Evolutionary conservation across 2,113 vertebrate species (phyloP), one percentile per base, ranked within the genome.

Genomic region (Coregonus clupeaformis): DNA sequence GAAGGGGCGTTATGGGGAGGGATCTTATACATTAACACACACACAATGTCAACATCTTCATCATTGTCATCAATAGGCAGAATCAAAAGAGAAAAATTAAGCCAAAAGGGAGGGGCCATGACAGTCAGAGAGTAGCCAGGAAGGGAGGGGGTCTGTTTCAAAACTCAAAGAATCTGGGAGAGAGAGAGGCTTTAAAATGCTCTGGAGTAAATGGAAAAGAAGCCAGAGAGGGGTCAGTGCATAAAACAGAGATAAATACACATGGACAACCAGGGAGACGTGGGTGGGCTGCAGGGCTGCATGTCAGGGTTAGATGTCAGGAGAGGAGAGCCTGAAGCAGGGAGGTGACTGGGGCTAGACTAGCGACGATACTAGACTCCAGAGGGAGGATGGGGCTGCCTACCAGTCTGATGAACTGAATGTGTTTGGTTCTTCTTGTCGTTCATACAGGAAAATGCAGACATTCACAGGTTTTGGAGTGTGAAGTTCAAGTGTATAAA

Each of bases 351-450:
- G 52, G 24, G 74, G 62, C 18, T 63, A 70, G 25, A 76, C 29
- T 36, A 49, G 49, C 13, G 14, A 52, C 42, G 25, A 6, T 9
- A 20, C 30, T 22, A 36, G 18, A 67, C 16, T 67, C 14, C 47
- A 66, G 55, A 65, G 65, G 75, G 20, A 25, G 65, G 64, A 59
- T 42, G 2, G 52, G 66, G 68, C 30, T 80, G 71, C 29, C 30
- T 80, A 69, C 25, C 76, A 71, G 73, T 60, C 67, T 66, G 86
- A 92, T 90, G 90, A 92, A 90, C 90, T 92, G 91, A 91, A 90
- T 91, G 90, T 84, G 84, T 89, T 82, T 85, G 18, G 14, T 68
- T 76, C 29, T 71, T 71, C 62, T 59, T 24, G 16, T 55, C 68
- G 4, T 11, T 22, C 68, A 13, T 5, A 18, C 27, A 47, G 25